A percentile compares a stretch with the other conserved stretches of the same genome.
Evolutionary conservation across 2,113 vertebrate species (phyloP).

Genomic region (Perognathus longimembris): DNA sequence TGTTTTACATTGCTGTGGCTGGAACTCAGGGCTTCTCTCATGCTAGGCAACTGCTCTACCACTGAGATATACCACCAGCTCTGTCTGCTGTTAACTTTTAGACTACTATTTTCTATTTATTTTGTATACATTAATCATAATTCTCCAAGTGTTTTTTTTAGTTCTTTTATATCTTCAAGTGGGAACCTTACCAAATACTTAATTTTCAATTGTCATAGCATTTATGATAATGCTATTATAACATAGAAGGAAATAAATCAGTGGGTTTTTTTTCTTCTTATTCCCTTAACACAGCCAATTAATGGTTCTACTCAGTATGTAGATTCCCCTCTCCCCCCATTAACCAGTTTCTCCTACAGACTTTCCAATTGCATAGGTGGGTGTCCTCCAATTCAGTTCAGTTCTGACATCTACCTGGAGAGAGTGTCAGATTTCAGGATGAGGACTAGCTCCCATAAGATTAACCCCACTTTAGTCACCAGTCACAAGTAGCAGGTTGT

Average conservation of each 20-base stretch:
- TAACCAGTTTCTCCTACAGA: neutral
- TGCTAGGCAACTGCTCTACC: neutral
- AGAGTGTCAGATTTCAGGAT: too few relatives aligned
- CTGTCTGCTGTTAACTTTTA: neutral
- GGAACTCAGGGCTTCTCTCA: neutral
- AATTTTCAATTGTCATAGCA: neutral
- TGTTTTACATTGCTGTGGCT: neutral
- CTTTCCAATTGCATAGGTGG: neutral
- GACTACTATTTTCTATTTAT: neutral
- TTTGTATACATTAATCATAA: neutral
- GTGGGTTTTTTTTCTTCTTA: neutral
- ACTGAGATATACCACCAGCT: too few relatives aligned
- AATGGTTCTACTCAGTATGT: neutral
- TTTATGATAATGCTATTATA: neutral
- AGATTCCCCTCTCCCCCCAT: neutral
- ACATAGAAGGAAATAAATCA: neutral
- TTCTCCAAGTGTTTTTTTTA: neutral
- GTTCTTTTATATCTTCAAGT: neutral
- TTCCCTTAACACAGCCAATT: neutral
- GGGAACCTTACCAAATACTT: neutral
- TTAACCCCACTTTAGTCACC: neutral
- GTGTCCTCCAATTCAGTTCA: neutral
- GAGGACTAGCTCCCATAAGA: neutral
- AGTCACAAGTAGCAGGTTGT: neutral
- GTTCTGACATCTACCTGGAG: neutral